Evolutionary conservation across 2,888 invertebrate genomes (phyloP).

Genomic region (Syrphus vitripennis): DNA sequence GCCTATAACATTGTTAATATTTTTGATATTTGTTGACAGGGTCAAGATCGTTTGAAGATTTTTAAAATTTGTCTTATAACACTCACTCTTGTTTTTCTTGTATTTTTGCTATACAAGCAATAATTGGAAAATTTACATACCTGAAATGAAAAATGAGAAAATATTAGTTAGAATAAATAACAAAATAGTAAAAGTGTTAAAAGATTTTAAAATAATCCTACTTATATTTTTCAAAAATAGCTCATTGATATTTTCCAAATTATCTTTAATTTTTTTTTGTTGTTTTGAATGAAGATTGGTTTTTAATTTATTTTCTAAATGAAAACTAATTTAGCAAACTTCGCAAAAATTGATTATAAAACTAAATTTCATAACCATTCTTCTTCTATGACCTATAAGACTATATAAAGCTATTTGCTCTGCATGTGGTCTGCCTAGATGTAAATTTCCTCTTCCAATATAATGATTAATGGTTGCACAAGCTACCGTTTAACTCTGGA

Average conservation of each 20-base stretch:
- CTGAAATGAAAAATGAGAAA: background rate
- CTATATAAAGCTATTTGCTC: background rate
- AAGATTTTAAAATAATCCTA: no score
- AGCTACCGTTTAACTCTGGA: constrained; percentile 11
- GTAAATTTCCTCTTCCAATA: background rate
- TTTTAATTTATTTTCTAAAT: background rate
- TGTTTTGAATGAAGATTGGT: background rate
- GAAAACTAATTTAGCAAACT: background rate
- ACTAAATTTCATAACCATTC: background rate
- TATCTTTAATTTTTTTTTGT: background rate
- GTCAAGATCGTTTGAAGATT: background rate
- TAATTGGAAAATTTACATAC: background rate
- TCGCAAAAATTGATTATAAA: background rate
- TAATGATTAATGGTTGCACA: constrained; percentile 5
- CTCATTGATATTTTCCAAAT: background rate
- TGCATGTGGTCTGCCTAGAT: background rate
- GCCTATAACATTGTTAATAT: background rate
- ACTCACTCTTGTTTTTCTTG: background rate
- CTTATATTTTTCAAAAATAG: no score
- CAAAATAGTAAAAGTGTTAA: no score
- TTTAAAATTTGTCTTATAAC: background rate
- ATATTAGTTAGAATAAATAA: background rate
- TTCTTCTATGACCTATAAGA: background rate
- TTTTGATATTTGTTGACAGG: background rate
- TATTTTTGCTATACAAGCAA: background rate